These are phyloP conservation scores for Corythornis vintsioides DNA, from an alignment of 2,113 vertebrate genomes.

Conservation along the genomic window DNA sequence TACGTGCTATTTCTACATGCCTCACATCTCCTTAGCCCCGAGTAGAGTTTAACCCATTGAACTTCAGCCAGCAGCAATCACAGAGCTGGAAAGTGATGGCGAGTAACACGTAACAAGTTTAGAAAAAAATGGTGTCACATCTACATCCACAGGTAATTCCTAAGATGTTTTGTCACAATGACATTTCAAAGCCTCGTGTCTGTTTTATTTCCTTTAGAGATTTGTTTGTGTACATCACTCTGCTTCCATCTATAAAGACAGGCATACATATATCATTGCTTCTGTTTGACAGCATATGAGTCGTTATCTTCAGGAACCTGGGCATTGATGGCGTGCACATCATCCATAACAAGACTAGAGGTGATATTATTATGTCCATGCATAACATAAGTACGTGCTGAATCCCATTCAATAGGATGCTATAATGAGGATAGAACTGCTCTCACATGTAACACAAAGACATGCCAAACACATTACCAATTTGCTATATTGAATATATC, in stretches of 20 bases:
- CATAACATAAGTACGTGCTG: neutral
- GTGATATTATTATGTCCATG: neutral
- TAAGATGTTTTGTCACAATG: neutral
- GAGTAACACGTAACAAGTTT: neutral
- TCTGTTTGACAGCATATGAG: neutral
- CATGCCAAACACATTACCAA: neutral
- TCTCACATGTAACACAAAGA: neutral
- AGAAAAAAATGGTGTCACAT: neutral
- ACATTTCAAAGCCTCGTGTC: neutral
- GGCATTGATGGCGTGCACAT: neutral
- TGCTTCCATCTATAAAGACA: neutral
- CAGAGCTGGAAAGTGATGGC: neutral
- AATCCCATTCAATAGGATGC: neutral
- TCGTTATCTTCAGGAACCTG: neutral
- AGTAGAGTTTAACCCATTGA: neutral
- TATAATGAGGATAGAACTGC: neutral
- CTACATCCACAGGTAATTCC: neutral
- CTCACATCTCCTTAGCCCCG: neutral
- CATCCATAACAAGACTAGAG: neutral
- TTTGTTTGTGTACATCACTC: neutral
- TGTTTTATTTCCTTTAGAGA: neutral
- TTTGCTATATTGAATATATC: neutral
- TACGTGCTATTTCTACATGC: slow-evolving; percentile 20
- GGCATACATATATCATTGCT: neutral
- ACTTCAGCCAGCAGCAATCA: neutral